A percentile compares a stretch with the other conserved stretches of the same genome.
Evolutionary conservation across 2,113 vertebrate genomes (phyloP).

Genomic region (Silurus glanis): DNA sequence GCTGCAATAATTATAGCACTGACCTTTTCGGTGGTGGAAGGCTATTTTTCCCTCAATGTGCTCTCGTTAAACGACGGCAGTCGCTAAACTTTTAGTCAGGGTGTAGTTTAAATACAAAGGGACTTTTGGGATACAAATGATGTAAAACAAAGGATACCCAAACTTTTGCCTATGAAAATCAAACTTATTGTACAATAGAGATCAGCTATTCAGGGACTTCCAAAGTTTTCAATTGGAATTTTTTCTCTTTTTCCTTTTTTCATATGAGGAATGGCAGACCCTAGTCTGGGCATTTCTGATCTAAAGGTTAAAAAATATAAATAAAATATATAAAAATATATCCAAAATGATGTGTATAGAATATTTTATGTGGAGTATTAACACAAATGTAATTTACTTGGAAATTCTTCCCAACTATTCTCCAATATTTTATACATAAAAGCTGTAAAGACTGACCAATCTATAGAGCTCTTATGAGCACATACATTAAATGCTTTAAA

Average conservation of each 20-base stretch:
- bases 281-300: no score
- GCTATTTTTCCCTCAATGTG: neutral
- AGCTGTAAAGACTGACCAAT: neutral
- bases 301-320: no score
- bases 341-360: neutral
- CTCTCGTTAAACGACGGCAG: neutral
- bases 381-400: neutral
- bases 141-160: neutral
- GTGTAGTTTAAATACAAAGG: neutral
- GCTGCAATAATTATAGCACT: conserved; percentile 25
- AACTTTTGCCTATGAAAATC: no score
- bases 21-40: conserved; percentile 6
- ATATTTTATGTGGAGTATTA: neutral
- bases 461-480: conserved; percentile 5
- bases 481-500: conserved; percentile 56
- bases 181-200: no score
- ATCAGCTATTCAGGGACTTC: no score
- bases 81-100: neutral
- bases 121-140: neutral
- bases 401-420: neutral
- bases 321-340: no score
- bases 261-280: no score
- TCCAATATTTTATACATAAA: neutral
- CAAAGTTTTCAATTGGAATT: no score
- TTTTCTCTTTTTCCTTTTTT: no score